Base-by-base conservation (phyloP, 2,113 vertebrate genomes). In the Neolamprologus kungweensis region DNA sequence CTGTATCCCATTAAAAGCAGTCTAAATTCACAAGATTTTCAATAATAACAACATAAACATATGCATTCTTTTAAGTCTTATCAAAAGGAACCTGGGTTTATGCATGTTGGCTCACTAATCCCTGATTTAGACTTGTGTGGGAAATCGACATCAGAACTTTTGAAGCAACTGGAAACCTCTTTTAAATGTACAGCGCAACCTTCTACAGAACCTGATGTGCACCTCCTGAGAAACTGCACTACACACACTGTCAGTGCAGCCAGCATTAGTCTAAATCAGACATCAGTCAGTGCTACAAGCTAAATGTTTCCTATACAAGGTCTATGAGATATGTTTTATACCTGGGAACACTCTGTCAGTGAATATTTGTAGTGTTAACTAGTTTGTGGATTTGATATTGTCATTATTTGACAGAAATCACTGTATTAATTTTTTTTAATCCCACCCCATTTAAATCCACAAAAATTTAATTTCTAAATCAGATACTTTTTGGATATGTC, bases 381-480 rank as follows among this genome's bases (percentile, higher is more conserved):
- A 42, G 26, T 79, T 73, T 73, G 68, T 28, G 40, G 16, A 10
- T 82, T 81, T 16, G 6, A 42, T 81, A 42, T 28, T 12, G 6
- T 37, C 33, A 37, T 65, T 42, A n/a, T 9, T 55, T 80, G 31
- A 42, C 37, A 73, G 5, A 73, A 40, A 42, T 57, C 33, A 42
- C 51, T 81, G 5, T n/a, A 14, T 80, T 1, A 3, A 0, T 3
- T 3, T 63, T 19, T 19, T 35, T 63, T n/a, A 78, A 42, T 23
- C 37, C 23, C 65, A 23, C 11, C 3, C n/a, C 5, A 45, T 45
- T 47, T 45, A 26, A 47, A 73, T 28, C 13, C 14, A 45, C 53
- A 58, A 16, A 21, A 16, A 31, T 0, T 2, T 3, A 60, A 47
- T 78, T 50, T 60, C 40, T 35, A 47, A 75, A 5, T 47, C 10